Base-by-base conservation (phyloP, 1,140 invertebrate genomes). In the Drosophila mauritiana region DNA sequence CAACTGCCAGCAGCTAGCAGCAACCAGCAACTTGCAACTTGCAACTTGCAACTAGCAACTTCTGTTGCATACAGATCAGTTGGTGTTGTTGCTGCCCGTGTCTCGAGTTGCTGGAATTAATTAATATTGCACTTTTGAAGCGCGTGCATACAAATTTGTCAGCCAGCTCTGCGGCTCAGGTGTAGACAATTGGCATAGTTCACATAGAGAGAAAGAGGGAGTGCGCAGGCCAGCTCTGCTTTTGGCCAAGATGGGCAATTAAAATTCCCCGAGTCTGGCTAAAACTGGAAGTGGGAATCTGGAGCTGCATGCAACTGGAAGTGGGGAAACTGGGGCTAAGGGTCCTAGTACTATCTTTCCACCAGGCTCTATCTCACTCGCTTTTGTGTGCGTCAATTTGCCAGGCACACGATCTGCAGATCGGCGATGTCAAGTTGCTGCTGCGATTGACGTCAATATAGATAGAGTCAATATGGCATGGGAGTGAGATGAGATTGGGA, bases 81-180 rank as follows among this genome's bases (percentile, higher is more conserved):
- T 58, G 53, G 17, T 68, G 78, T 51, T 53, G 83, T 46, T 48
- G 46, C 54, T 39, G 37, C 12, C 54, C 46, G 46, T 27, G 46
- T 48, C 36, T 69, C 69, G 48, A 59, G 86, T 81, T 86, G 77
- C 79, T 89, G 84, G 84, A 89, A 89, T 91, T 90, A 91, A 89
- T 91, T 83, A 91, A 90, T 90, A 91, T 91, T 91, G 89, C 89
- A 91, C 89, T 82, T 91, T 89, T 78, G 78, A 91, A 91, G 83
- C 73, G 88, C 88, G 82, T 91, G 89, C 84, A 91, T 90, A 90
- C 90, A 90, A 91, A 91, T 91, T 91, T 91, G 90, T 91, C 89
- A 89, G 68, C 63, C 48, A 40, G 43, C 45, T 61, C 76, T 56
- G 39, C 13, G 42, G 45, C 61, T 56, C 65, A 85, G 82, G 82